Base-by-base conservation (phyloP, 2,797 vertebrate genomes). In the Neoniphon sammara region DNA sequence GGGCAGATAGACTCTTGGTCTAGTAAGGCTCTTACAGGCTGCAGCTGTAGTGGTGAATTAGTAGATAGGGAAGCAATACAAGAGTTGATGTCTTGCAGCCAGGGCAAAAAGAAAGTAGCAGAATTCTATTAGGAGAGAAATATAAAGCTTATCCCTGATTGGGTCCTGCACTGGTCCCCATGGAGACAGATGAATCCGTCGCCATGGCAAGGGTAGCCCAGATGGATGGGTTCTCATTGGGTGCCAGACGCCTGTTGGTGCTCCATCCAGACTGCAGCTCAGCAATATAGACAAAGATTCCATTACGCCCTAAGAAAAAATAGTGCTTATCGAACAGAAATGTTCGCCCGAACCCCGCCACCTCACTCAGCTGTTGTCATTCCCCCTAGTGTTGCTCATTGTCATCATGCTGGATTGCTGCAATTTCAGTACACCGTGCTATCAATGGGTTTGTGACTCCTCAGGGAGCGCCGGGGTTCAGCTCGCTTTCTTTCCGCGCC, bases 201-300 rank as follows among this genome's bases (percentile, higher is more conserved):
- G 44, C 66, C 63, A 49, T 67, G 57, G 66, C 82, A 73, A 57
- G 69, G 80, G 82, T 87, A 63, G 21, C 44, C 46, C 54, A 75
- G 86, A 88, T 72, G 67, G 84, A 88, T 85, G 67, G 53, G 53
- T 39, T 73, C 70, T 87, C 78, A 90, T 89, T 76, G 86, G 82
- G 6, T 42, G 55, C 65, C 60, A 30, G 55, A 14, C 39, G 2
- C 42, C 78, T 60, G 53, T 74, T 17, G 53, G 63, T 68, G 54
- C 64, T 67, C 7, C 25, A 55, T 25, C 6, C 34, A 57, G 55
- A 39, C 63, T 53, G 54, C 11, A 31, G 53, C 60, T 65, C 50
- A 5, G 63, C 64, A 54, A 46, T 77, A 80, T 44, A 55, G 70
- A 77, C 74, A 77, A 76, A 72, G 74, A 81, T 84, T 80, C 61